Evolutionary conservation across 2,113 vertebrate species (phyloP), one percentile per base, ranked within the genome.

Genomic region (Typhlomys cinereus): DNA sequence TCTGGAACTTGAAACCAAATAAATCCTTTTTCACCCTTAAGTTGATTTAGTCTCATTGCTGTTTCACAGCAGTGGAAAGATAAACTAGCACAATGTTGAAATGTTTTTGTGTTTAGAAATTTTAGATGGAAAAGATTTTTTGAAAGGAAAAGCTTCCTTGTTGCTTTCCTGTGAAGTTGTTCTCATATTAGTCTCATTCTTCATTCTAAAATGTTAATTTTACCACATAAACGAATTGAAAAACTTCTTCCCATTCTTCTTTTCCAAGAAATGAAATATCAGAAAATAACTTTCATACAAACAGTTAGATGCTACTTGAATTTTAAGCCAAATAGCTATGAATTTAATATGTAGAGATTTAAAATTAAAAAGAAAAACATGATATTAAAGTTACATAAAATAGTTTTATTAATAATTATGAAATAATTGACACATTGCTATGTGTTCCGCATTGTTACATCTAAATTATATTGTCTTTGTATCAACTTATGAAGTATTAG

Each of bases 271-370:
- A 61, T 64, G 18, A 11, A 80, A 69, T 79, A 15, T 34, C n/a
- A 89, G 11, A 59, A 46, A 90, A 76, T 64, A 82, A 27, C 44
- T 62, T 36, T 73, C 23, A 75, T 27, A 67, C 10, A 4, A 87
- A 8, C 66, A 62, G 59, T 57, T 57, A 36, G 52, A 70, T 48
- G 71, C 29, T 76, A 21, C 18, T 66, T 74, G 44, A 44, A 17
- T 52, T 87, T 79, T 74, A 74, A 93, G 73, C 66, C 62, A 70
- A 54, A n/a, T 66, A 78, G 11, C 17, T 54, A 17, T 41, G 17
- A 86, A 80, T 90, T 79, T 41, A 85, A 67, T 5, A 44, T 46
- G 59, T 70, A 21, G 21, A 21, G 46, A 64, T 93, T 89, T 91
- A 85, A 69, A 75, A 61, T 57, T 39, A 66, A 82, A 86, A 78